Base-by-base conservation (phyloP, 2,888 invertebrate species). In the Lithophane semibrunnea region DNA sequence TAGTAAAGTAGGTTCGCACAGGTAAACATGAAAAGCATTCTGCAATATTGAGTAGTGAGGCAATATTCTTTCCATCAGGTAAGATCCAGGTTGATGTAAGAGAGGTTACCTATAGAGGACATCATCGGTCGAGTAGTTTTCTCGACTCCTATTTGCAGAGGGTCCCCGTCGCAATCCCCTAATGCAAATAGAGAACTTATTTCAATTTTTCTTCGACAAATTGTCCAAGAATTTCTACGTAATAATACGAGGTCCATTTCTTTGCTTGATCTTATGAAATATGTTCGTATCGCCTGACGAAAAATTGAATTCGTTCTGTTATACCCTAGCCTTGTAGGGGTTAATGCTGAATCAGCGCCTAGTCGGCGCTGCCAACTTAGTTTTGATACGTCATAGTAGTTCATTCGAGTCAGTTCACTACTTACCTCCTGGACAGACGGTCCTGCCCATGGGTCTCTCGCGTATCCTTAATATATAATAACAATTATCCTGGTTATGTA, bases 141-240 rank as follows among this genome's bases (percentile, higher is more conserved):
- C 82, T 75, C 87, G 71, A 86, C 78, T 83, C 75, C 76, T 89
- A 89, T 90, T 88, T 89, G 85, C 81, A 54, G 77, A 83, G 85
- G 85, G 85, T 79, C 60, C 52, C 79, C 77, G 70, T 75, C 83
- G 75, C 88, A 86, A 89, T 90, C 86, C 80, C 83, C 76, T 83
- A 80, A 90, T 90, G 88, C 86, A 90, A 90, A 90, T 88, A 90
- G 66, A 82, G 83, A 80, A 83, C 79, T 85, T 86, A 90, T 89
- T 90, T 86, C 88, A 89, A 89, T 88, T 84, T 88, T 77, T 80
- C 80, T 70, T 67, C 82, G 69, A 73, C 61, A 77, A 79, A 80
- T 80, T 79, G 73, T 60, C 71, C 70, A 70, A 80, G 79, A 80
- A 72, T 69, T 79, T 79, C 72, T 73, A 21, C 71, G 67, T 69